A percentile compares a stretch with the other conserved stretches of the same genome.
Conservation (phyloP, 2,888 invertebrate species). For the Sinotaia quadrata region DNA sequence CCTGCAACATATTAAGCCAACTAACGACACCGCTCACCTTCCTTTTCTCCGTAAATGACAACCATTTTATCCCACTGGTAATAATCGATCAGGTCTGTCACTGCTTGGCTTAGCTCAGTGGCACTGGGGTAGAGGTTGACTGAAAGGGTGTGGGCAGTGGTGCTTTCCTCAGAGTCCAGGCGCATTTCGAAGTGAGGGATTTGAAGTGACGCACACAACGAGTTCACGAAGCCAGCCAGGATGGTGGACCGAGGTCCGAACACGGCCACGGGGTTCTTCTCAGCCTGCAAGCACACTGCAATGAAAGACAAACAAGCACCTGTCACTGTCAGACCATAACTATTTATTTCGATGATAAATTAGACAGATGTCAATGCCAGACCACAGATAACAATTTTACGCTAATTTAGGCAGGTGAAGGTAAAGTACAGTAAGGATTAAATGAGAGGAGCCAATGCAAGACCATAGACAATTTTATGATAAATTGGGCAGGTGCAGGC, state of each 20-base stretch:
- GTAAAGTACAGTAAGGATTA: too few relatives aligned
- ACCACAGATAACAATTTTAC: too few relatives aligned
- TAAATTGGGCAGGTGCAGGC: too few relatives aligned
- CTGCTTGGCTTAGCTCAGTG: slow-evolving; percentile 83
- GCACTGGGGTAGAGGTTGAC: slow-evolving; percentile 86
- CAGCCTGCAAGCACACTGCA: slow-evolving; percentile 71
- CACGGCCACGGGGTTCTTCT: slow-evolving; percentile 84
- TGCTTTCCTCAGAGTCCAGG: slow-evolving; percentile 72
- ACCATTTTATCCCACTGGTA: slow-evolving; percentile 89
- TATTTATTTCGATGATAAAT: too few relatives aligned
- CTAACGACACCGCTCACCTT: slow-evolving; percentile 74
- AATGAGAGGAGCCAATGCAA: too few relatives aligned
- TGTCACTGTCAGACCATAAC: too few relatives aligned
- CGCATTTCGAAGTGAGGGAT: slow-evolving; percentile 88
- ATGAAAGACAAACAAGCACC: slow-evolving; percentile 21
- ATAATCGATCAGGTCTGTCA: slow-evolving; percentile 84
- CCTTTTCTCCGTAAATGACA: slow-evolving; percentile 88
- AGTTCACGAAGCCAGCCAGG: slow-evolving; percentile 84
- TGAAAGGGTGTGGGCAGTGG: slow-evolving; percentile 84
- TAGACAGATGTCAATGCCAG: too few relatives aligned
- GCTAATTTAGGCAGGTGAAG: too few relatives aligned
- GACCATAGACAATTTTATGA: too few relatives aligned
- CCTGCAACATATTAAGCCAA: background rate
- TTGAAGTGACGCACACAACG: slow-evolving; percentile 86
- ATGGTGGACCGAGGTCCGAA: slow-evolving; percentile 84